Evolutionary conservation across 2,797 vertebrate species (phyloP).

Genomic region (Buceros bicornis): DNA sequence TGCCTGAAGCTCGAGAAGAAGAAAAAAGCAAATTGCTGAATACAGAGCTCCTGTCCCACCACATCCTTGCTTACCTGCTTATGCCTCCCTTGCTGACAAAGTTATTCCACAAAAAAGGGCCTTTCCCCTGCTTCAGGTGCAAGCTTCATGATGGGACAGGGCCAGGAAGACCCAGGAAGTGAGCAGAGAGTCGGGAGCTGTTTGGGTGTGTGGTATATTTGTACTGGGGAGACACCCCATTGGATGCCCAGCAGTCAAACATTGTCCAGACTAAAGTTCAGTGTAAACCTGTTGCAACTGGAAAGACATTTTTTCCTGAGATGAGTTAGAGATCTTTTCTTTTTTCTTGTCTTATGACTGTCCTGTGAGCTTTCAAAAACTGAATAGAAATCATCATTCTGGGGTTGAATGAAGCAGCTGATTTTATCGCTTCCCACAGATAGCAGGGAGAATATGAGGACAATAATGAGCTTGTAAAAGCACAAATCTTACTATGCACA

Average conservation of each 20-base stretch:
- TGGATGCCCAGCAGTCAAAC: not conserved
- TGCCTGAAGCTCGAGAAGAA: not conserved
- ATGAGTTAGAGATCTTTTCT: not conserved
- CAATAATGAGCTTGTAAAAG: not conserved
- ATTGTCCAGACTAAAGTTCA: not conserved
- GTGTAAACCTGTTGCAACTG: not conserved
- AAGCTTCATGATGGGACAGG: not conserved
- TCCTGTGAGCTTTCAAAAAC: not conserved
- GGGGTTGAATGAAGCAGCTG: not conserved
- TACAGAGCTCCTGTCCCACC: not conserved
- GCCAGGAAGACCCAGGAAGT: not conserved
- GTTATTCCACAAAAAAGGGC: not conserved
- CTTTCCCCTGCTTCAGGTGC: not conserved
- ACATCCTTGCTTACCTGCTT: not conserved
- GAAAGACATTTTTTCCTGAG: not conserved
- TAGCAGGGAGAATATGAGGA: not conserved
- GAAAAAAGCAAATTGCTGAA: not conserved
- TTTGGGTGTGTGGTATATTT: not conserved
- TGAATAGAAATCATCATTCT: not conserved
- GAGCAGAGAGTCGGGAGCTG: not conserved
- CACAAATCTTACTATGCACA: not conserved
- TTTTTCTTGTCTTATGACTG: not conserved
- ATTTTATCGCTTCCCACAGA: not conserved
- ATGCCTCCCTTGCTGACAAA: not conserved
- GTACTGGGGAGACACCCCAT: not conserved